Base-by-base conservation (phyloP, 2,113 vertebrate genomes). In the Monopterus albus region DNA sequence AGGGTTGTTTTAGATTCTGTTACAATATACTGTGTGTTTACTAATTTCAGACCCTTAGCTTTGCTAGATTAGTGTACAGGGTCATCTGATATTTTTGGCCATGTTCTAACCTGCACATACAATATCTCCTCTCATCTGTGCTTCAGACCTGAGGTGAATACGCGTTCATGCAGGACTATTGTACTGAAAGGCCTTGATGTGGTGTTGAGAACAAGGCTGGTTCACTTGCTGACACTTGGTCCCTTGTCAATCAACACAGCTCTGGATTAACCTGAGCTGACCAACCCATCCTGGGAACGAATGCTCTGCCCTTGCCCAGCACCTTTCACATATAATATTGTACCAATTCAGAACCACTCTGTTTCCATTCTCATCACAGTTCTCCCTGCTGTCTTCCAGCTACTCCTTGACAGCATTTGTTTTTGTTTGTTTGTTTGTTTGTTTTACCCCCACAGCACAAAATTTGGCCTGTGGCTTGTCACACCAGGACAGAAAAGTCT, bases 301-400 rank as follows among this genome's bases (percentile, higher is more conserved):
- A 58, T 12, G 55, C 65, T 20, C 36, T 72, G 82, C 77, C 84
- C 79, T 84, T 81, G 78, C 68, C 70, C 90, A 87, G 79, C 85
- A 88, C 81, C 80, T 89, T 87, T 89, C 85, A 83, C 82, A 75
- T 59, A 62, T 35, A 70, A 75, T 65, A 84, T 72, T 52, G 69
- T 59, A 75, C 72, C 50, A 79, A 80, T 62, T 50, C 74, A 52
- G 45, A 79, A 36, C 17, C 40, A 45, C 55, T 76, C 66, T 65
- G 43, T 61, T 77, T 69, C 74, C 67, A 36, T 84, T 77, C 72
- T 72, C 67, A 36, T 84, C 71, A 70, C 63, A 69, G 50, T 50
- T 47, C 53, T 65, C 74, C 51, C 51, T 8, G 25, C 78, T 82
- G 67, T 77, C 66, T 39, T 64, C 43, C 66, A 64, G 50, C 75